Evolutionary conservation across 30 jellyfish, hydroid and myxozoan genomes (phyloP).

Genomic region (Pseudorhiza aurosa): DNA sequence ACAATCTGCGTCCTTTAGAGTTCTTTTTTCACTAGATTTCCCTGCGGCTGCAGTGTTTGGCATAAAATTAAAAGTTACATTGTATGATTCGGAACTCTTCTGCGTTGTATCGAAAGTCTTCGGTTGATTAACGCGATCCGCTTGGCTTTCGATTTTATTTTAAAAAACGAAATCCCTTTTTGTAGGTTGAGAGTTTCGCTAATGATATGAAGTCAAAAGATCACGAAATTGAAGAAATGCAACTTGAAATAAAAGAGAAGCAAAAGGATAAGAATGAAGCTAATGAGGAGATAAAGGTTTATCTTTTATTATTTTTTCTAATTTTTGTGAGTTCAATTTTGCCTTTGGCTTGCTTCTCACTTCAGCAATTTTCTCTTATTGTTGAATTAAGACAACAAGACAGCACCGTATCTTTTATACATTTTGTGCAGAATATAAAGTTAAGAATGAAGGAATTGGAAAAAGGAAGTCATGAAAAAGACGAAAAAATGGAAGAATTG

Average conservation of each 20-base stretch:
- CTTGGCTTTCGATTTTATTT: no score
- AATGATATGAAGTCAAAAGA: conserved; percentile 26
- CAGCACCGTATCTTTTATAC: neutral
- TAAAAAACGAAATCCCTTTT: no score
- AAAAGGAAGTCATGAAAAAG: neutral
- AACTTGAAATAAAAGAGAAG: neutral
- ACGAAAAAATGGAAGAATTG: conserved; percentile 30
- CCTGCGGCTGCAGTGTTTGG: conserved; percentile 22
- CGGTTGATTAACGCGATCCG: conserved; percentile 33
- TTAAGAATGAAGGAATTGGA: conserved; percentile 22
- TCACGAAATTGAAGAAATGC: conserved; percentile 9
- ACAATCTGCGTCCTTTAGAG: neutral
- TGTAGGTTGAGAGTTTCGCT: conserved; percentile 21
- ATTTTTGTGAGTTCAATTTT: neutral
- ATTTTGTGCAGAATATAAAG: conserved; percentile 29
- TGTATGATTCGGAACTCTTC: conserved; percentile 49
- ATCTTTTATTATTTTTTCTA: neutral
- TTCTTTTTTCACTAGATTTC: neutral
- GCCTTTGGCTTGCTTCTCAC: neutral
- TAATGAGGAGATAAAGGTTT: conserved; percentile 50
- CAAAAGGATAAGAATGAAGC: neutral
- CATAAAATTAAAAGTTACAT: conserved; percentile 10
- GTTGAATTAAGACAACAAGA: neutral
- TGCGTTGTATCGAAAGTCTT: conserved; percentile 62
- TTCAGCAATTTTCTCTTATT: neutral